Evolutionary conservation across 2,888 invertebrate genomes (phyloP).

Genomic region (Leptinotarsa rubiginosa): DNA sequence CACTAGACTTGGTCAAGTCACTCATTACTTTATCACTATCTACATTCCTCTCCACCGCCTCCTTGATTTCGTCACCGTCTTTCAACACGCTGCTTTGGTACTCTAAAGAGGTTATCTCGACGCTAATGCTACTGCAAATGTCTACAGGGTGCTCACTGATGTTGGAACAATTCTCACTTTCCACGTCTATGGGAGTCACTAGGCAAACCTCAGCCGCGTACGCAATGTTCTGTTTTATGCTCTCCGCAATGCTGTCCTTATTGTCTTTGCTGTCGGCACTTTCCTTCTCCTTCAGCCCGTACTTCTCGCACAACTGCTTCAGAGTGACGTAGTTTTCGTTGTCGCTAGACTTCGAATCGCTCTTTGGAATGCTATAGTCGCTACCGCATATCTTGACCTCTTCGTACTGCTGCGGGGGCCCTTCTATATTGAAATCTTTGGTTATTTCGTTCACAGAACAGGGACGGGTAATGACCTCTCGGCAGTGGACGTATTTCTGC

Average conservation of each 20-base stretch:
- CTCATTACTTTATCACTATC: constrained; percentile 53
- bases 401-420: constrained; percentile 65
- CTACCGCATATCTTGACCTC: constrained; percentile 57
- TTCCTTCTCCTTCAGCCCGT: constrained; percentile 58
- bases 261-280: constrained; percentile 30
- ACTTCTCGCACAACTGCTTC: constrained; percentile 63
- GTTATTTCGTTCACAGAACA: constrained; percentile 66
- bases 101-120: constrained; percentile 59
- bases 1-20: constrained; percentile 59
- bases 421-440: constrained; percentile 69
- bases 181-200: constrained; percentile 63
- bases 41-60: constrained; percentile 39
- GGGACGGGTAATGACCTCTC: constrained; percentile 70
- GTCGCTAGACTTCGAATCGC: constrained; percentile 50
- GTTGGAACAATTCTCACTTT: constrained; percentile 65
- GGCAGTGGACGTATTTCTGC: constrained; percentile 76
- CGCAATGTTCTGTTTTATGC: constrained; percentile 61
- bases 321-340: constrained; percentile 65
- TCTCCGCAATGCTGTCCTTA: constrained; percentile 53
- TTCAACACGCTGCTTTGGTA: constrained; percentile 52
- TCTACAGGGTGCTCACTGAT: constrained; percentile 63
- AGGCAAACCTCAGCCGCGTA: constrained; percentile 66
- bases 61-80: constrained; percentile 40
- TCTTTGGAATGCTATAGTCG: constrained; percentile 52
- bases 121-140: constrained; percentile 63